Evolutionary conservation across 2,888 invertebrate genomes (phyloP).

Genomic region (Megalurothrips usitatus): DNA sequence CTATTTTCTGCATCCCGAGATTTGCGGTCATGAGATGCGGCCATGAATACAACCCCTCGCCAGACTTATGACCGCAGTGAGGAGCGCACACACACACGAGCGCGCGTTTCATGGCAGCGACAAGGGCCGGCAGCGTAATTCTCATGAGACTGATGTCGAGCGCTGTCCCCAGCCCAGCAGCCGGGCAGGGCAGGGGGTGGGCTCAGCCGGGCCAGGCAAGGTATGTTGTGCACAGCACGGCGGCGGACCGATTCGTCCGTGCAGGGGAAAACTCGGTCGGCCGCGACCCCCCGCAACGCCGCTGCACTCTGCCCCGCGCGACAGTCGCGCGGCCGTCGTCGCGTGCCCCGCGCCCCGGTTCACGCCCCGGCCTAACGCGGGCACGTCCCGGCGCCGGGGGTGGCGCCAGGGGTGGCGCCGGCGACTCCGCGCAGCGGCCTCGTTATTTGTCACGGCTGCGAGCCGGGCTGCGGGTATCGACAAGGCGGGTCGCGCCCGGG

Average conservation of each 20-base stretch:
- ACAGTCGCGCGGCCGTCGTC: neutral
- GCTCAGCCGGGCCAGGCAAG: neutral
- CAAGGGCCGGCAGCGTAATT: neutral
- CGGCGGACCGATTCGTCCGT: neutral
- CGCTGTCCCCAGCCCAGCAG: neutral
- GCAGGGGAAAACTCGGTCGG: neutral
- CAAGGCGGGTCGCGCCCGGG: no score
- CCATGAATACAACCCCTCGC: constrained; percentile 1
- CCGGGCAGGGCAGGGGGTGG: neutral
- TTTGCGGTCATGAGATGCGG: neutral
- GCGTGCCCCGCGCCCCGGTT: neutral
- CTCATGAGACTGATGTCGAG: neutral
- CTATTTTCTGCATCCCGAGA: no score
- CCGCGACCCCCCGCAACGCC: neutral
- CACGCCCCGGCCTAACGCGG: neutral
- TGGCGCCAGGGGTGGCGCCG: no score
- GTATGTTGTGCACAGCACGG: neutral
- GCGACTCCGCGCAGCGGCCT: no score
- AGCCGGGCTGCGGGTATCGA: no score
- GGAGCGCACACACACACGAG: neutral
- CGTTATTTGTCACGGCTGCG: no score
- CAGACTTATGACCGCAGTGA: neutral
- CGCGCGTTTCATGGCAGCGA: neutral
- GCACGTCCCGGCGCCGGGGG: neutral
- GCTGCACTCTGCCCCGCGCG: no score